These are phyloP conservation scores for Syngnathus scovelli DNA, from an alignment of 2,113 vertebrate genomes.

Conservation along the genomic window DNA sequence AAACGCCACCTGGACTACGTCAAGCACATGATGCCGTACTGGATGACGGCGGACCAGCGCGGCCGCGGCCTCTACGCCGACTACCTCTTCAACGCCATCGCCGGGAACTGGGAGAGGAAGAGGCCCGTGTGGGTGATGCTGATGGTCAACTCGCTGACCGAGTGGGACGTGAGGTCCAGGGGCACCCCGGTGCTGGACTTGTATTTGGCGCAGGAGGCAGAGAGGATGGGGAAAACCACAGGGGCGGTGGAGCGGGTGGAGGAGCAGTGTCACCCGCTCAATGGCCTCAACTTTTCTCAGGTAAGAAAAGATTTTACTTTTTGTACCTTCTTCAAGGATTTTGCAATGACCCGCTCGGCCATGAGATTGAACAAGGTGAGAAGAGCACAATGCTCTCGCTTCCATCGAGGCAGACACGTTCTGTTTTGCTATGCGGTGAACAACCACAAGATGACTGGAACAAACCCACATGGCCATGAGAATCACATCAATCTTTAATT, in stretches of 20 bases:
- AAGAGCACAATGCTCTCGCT: conserved; percentile 30
- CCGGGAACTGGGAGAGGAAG: conserved; percentile 97
- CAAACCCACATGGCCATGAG: conserved; percentile 50
- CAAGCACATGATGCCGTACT: conserved; percentile 94
- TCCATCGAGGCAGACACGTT: conserved; percentile 31
- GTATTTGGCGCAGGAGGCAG: conserved; percentile 91
- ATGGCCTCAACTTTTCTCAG: conserved; percentile 97
- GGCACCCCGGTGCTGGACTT: conserved; percentile 92
- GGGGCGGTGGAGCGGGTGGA: conserved; percentile 93
- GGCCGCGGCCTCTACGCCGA: conserved; percentile 91
- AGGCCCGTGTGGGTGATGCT: conserved; percentile 98
- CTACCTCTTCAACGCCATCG: conserved; percentile 96
- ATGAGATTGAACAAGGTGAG: conserved; percentile 40
- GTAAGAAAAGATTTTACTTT: conserved; percentile 57
- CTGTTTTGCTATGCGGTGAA: conserved; percentile 14
- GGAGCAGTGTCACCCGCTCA: conserved; percentile 94
- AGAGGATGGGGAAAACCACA: conserved; percentile 84
- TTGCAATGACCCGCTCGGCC: conserved; percentile 1
- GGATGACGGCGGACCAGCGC: conserved; percentile 93
- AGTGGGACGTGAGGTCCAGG: conserved; percentile 88
- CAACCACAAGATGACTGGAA: conserved; percentile 39
- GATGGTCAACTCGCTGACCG: conserved; percentile 96
- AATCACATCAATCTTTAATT: conserved; percentile 43
- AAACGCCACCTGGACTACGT: conserved; percentile 97
- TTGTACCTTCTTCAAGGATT: background rate